phyloP scores from a whole-genome alignment of 2,113 vertebrate species.

The Microcebus jonahi region DNA sequence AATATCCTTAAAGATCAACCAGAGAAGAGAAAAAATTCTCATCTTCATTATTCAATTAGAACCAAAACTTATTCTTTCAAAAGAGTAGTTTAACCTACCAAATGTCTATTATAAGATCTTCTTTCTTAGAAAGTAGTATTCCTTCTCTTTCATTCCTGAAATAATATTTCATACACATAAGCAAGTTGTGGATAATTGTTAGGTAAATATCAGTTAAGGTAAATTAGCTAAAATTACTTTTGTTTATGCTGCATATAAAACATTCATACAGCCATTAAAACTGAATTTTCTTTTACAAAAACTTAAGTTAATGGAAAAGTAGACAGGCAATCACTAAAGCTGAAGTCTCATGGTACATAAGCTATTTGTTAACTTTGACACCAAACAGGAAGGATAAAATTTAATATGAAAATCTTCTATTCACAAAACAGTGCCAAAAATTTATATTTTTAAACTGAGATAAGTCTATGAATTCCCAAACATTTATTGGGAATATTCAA shows the following conservation, averaged over 20 bases:
- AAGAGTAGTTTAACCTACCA: constrained; percentile 81
- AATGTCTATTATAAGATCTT: constrained; percentile 62
- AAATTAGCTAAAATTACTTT: constrained; percentile 34
- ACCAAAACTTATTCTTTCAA: constrained; percentile 55
- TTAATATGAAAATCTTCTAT: constrained; percentile 12
- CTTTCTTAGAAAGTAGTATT: constrained; percentile 82
- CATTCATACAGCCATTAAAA: constrained; percentile 32
- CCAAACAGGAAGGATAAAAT: constrained; percentile 12
- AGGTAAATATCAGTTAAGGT: constrained; percentile 28
- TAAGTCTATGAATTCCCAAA: constrained; percentile 36
- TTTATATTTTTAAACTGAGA: neutral
- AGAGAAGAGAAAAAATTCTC: constrained; percentile 58
- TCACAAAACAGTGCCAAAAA: constrained; percentile 30
- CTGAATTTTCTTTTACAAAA: constrained; percentile 36
- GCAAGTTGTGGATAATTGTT: constrained; percentile 12
- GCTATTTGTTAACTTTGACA: neutral
- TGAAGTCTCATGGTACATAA: neutral
- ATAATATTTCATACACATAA: constrained; percentile 51
- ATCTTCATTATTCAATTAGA: constrained; percentile 37
- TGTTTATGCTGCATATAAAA: constrained; percentile 31
- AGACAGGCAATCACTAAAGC: constrained; percentile 32
- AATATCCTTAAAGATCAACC: constrained; percentile 38
- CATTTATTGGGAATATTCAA: neutral
- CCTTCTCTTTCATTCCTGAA: constrained; percentile 76
- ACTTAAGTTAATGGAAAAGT: constrained; percentile 41